These are phyloP conservation scores for Neodontobutis hainanensis DNA, from an alignment of 2,113 vertebrate species.

Conservation along the genomic window DNA sequence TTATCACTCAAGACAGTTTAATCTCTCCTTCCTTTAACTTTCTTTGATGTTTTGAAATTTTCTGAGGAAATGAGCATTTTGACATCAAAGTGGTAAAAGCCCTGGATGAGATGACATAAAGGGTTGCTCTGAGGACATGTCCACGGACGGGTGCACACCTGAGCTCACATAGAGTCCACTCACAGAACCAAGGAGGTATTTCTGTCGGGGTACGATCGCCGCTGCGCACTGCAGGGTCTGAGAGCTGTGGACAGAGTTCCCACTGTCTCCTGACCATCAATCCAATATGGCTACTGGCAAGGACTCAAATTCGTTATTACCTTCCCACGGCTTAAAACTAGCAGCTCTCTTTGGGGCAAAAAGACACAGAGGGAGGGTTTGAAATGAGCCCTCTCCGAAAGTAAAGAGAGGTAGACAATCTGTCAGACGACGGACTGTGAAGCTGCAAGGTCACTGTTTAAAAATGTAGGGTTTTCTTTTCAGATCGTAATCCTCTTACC, in stretches of 20 bases:
- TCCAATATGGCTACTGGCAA: conserved; percentile 62
- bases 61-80: too few relatives aligned
- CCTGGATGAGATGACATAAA: too few relatives aligned
- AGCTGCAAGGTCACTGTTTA: too few relatives aligned
- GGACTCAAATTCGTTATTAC: conserved; percentile 65
- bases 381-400: conserved; percentile 21
- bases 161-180: neutral
- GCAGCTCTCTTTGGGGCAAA: conserved; percentile 27
- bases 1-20: too few relatives aligned
- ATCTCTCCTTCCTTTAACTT: too few relatives aligned
- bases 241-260: conserved; percentile 47
- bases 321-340: conserved; percentile 61
- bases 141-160: neutral
- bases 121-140: too few relatives aligned
- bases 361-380: conserved; percentile 44
- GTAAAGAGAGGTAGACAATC: too few relatives aligned
- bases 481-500: too few relatives aligned
- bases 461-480: too few relatives aligned
- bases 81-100: too few relatives aligned
- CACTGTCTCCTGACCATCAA: conserved; percentile 53
- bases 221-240: conserved; percentile 22
- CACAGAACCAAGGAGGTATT: conserved; percentile 22
- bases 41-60: too few relatives aligned
- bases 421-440: neutral
- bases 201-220: conserved; percentile 41